Conservation (phyloP, 2,888 invertebrate genomes). For the Anagyrus pseudococci region DNA sequence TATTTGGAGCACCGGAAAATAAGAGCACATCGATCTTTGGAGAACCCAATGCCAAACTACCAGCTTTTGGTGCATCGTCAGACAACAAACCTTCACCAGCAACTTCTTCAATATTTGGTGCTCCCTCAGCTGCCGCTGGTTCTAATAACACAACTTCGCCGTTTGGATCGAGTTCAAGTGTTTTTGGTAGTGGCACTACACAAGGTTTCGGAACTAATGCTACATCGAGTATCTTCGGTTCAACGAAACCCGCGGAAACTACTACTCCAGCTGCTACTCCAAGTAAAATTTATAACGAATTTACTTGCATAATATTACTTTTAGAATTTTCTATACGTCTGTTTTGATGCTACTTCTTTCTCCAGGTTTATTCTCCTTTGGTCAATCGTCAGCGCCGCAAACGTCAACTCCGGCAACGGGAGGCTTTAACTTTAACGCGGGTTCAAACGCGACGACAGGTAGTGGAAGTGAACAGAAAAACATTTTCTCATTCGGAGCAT, state of each 20-base stretch:
- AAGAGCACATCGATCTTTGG: constrained; percentile 44
- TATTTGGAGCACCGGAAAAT: constrained; percentile 43
- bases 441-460: constrained; percentile 36
- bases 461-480: constrained; percentile 34
- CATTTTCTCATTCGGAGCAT: constrained; percentile 50
- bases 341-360: background rate
- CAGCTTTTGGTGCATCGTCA: constrained; percentile 42
- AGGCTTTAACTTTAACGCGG: constrained; percentile 48
- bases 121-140: background rate
- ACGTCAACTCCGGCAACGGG: constrained; percentile 39
- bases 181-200: constrained; percentile 42
- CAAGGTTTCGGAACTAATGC: constrained; percentile 45
- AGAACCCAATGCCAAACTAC: constrained; percentile 41
- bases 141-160: constrained; percentile 13
- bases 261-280: constrained; percentile 23
- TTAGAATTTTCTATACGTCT: background rate
- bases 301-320: background rate
- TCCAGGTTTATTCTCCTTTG: constrained; percentile 51
- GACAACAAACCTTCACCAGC: constrained; percentile 21
- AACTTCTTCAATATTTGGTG: constrained; percentile 35
- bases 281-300: background rate
- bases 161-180: constrained; percentile 21
- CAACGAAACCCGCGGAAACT: constrained; percentile 42
- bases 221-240: constrained; percentile 45
- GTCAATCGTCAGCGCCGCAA: constrained; percentile 42